A percentile compares a stretch with the other conserved stretches of the same genome.
Conservation (phyloP, 1,140 invertebrate species). For the Drosophila nikananu region DNA sequence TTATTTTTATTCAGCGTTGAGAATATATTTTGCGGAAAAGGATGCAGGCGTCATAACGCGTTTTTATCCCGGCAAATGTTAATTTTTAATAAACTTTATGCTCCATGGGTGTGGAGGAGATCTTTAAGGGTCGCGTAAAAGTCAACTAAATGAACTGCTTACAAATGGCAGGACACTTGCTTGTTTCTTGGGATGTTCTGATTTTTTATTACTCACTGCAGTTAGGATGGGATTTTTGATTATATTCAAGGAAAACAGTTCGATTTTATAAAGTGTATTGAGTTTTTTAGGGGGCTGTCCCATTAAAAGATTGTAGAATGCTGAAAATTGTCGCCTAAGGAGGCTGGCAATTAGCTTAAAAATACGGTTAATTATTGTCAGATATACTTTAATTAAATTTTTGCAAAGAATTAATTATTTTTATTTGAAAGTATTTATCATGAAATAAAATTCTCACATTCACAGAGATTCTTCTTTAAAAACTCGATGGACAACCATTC, state of each 20-base stretch:
- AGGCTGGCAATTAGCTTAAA: not conserved
- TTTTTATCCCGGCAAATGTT: conserved; percentile 26
- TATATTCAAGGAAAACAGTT: not conserved
- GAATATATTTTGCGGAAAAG: conserved; percentile 53
- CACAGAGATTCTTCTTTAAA: not conserved
- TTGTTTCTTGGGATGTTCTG: not conserved
- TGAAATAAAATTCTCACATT: not conserved
- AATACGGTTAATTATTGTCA: no score
- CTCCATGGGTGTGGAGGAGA: conserved; percentile 3
- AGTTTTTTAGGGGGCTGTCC: not conserved
- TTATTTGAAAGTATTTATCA: not conserved
- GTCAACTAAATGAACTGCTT: conserved; percentile 37
- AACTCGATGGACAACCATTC: not conserved
- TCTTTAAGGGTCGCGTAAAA: conserved; percentile 30
- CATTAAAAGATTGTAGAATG: not conserved
- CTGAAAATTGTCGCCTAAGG: not conserved
- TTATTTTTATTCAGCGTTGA: conserved; percentile 38
- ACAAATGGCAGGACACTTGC: conserved; percentile 17
- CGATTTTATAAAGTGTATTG: not conserved
- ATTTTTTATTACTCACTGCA: conserved; percentile 13
- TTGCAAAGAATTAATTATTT: fast-evolving
- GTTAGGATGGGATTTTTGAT: not conserved
- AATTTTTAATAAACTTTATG: conserved; percentile 43
- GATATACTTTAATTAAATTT: no score
- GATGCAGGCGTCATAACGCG: conserved; percentile 24